These are phyloP conservation scores for Eristalis tenax DNA, from an alignment of 2,888 invertebrate genomes.

Conservation along the genomic window DNA sequence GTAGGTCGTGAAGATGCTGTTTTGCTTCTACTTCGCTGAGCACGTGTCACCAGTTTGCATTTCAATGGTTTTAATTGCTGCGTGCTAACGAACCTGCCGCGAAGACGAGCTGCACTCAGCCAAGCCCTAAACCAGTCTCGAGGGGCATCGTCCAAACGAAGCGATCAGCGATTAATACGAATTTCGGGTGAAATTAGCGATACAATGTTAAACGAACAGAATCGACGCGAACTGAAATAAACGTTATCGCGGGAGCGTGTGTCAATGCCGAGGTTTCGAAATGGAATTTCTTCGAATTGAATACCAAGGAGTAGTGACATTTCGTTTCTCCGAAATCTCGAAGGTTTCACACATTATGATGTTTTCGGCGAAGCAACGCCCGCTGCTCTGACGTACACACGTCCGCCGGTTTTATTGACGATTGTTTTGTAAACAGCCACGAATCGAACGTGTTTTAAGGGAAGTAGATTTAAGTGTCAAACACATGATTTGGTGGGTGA, in stretches of 20 bases:
- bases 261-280: neutral
- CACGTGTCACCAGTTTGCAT: constrained; percentile 7
- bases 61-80: neutral
- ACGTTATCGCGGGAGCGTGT: neutral
- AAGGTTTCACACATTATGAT: neutral
- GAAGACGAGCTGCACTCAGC: neutral
- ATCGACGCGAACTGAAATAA: neutral
- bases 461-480: neutral
- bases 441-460: neutral
- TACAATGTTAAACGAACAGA: constrained; percentile 6
- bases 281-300: neutral
- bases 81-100: neutral
- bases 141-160: neutral
- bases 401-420: neutral
- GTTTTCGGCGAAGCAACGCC: neutral
- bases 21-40: neutral
- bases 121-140: no score
- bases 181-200: constrained; percentile 18
- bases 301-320: neutral
- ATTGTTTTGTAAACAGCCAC: neutral
- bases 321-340: neutral
- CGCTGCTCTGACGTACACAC: neutral
- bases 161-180: neutral
- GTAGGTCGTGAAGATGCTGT: constrained; percentile 8
- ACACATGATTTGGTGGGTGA: neutral